Percentiles rank a stretch among this genome's conserved stretches.
Conservation (phyloP, 2,888 invertebrate genomes). For the Apodemia mormo region DNA sequence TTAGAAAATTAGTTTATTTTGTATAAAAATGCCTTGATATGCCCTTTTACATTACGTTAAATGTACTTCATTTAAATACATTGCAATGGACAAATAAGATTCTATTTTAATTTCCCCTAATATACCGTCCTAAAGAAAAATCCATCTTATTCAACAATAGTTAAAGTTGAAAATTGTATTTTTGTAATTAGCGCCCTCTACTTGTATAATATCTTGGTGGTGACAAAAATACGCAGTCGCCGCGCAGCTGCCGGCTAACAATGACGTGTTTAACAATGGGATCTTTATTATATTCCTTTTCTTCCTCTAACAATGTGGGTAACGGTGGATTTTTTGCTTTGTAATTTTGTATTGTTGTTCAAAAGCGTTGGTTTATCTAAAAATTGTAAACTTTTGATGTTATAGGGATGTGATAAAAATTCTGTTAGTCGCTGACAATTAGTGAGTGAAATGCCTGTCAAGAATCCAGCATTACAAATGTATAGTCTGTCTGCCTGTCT, state of each 20-base stretch:
- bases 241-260: conserved; percentile 37
- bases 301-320: conserved; percentile 34
- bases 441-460: too few species aligned
- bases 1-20: too few species aligned
- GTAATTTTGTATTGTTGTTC: conserved; percentile 32
- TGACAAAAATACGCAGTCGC: conserved; percentile 20
- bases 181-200: conserved; percentile 9
- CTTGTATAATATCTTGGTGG: not conserved
- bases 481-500: too few species aligned
- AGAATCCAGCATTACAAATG: too few species aligned
- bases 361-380: conserved; percentile 23
- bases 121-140: not conserved
- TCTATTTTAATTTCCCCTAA: not conserved
- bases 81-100: not conserved
- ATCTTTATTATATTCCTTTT: conserved; percentile 28
- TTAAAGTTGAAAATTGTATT: not conserved
- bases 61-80: too few species aligned
- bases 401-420: not conserved
- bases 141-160: not conserved
- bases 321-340: conserved; percentile 34
- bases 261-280: conserved; percentile 34
- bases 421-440: too few species aligned
- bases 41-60: too few species aligned
- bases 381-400: not conserved
- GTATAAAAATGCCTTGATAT: too few species aligned